Evolutionary conservation across 2,113 vertebrate genomes (phyloP).

Genomic region (Nothobranchius furzeri): DNA sequence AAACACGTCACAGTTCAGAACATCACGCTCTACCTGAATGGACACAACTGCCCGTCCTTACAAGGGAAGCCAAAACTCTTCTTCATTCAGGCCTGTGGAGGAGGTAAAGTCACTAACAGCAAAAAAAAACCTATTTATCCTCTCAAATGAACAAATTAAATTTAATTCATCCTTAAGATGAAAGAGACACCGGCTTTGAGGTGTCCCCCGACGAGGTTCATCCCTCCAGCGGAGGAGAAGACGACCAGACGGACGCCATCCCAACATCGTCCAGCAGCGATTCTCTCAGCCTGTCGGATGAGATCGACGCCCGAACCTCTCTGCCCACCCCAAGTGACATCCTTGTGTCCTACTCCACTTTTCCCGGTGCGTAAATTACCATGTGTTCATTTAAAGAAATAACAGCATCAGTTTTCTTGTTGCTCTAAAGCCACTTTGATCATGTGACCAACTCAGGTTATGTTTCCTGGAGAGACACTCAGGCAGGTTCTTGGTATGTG

Average conservation of each 20-base stretch:
- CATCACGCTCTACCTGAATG: slow-evolving; percentile 90
- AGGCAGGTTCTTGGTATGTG: slow-evolving; percentile 88
- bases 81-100: slow-evolving; percentile 97
- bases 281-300: slow-evolving; percentile 67
- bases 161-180: slow-evolving; percentile 65
- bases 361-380: slow-evolving; percentile 78
- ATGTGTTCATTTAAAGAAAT: background rate
- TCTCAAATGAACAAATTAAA: background rate
- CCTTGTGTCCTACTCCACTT: slow-evolving; percentile 95
- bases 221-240: background rate
- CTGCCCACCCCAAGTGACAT: slow-evolving; percentile 92
- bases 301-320: slow-evolving; percentile 81
- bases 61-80: slow-evolving; percentile 96
- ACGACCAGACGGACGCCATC: slow-evolving; percentile 81
- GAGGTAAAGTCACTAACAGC: slow-evolving; percentile 85
- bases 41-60: slow-evolving; percentile 84
- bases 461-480: slow-evolving; percentile 88
- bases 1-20: slow-evolving; percentile 80
- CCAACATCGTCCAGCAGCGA: slow-evolving; percentile 76
- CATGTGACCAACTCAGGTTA: slow-evolving; percentile 78
- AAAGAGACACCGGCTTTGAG: slow-evolving; percentile 84
- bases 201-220: slow-evolving; percentile 72
- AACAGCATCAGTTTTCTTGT: background rate
- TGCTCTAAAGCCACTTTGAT: slow-evolving; percentile 14
- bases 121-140: background rate